Evolutionary conservation across 2,113 vertebrate species (phyloP).

Genomic region (Megatriorchis doriae): DNA sequence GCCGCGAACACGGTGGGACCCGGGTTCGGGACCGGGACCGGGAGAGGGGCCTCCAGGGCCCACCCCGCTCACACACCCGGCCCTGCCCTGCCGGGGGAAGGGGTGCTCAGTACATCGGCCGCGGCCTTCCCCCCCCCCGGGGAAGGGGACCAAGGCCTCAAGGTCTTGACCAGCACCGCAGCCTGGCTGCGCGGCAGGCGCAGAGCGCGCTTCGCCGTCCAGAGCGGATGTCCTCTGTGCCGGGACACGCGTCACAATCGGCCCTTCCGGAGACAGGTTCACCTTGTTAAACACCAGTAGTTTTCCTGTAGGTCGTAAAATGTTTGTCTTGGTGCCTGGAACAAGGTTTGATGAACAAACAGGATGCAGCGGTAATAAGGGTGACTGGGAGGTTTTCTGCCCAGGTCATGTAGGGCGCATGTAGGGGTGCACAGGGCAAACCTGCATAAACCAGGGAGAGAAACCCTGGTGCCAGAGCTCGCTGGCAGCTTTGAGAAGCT

Average conservation of each 20-base stretch:
- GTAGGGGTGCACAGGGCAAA: neutral
- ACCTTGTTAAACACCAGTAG: too few relatives aligned
- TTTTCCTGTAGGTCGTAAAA: neutral
- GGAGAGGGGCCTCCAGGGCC: too few relatives aligned
- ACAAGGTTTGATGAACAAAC: too few relatives aligned
- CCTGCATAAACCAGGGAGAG: neutral
- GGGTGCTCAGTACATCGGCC: neutral
- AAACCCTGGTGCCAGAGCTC: neutral
- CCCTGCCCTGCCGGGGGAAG: too few relatives aligned
- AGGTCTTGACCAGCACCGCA: rapidly evolving
- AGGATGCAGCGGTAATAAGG: rapidly evolving
- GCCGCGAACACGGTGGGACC: neutral
- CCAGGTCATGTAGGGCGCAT: rapidly evolving
- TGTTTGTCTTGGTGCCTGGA: neutral
- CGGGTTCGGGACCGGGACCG: neutral
- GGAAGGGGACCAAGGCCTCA: rapidly evolving
- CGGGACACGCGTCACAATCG: rapidly evolving
- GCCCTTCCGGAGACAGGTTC: neutral
- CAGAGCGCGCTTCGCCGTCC: rapidly evolving
- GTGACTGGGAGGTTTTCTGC: neutral
- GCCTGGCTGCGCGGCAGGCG: rapidly evolving
- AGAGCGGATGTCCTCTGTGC: neutral
- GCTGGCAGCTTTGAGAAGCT: neutral
- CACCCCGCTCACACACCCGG: too few relatives aligned
- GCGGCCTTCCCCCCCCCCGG: neutral